These are phyloP conservation scores for Monomorium pharaonis DNA, from an alignment of 1,140 invertebrate genomes.

Conservation along the genomic window DNA sequence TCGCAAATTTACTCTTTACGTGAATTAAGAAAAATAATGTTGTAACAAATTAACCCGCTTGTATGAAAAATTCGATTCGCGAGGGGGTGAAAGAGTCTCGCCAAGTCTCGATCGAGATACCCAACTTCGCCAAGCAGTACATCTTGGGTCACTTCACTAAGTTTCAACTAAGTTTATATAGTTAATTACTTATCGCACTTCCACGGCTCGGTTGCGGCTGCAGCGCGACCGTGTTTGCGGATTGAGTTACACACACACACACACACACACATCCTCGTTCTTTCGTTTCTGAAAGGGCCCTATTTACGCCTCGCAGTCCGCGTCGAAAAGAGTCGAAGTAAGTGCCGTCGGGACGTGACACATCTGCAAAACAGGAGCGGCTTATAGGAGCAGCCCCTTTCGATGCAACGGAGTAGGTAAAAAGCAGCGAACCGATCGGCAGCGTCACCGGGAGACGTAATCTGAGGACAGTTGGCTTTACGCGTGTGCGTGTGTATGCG, in stretches of 20 bases:
- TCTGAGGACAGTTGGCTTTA: background rate
- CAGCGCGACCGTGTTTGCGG: conserved; percentile 37
- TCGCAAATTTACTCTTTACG: background rate
- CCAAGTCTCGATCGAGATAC: background rate
- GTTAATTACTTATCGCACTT: conserved; percentile 46
- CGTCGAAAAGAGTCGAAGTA: conserved; percentile 2
- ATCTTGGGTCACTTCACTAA: background rate
- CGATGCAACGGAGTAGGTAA: conserved; percentile 6
- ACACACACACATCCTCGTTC: conserved; percentile 29
- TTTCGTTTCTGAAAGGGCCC: conserved; percentile 43
- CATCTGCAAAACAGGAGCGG: conserved; percentile 48
- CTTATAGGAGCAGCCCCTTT: background rate
- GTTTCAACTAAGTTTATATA: conserved; percentile 32
- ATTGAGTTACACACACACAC: conserved; percentile 49
- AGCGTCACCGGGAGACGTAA: conserved; percentile 34
- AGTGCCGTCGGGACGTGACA: conserved; percentile 50
- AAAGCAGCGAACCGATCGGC: conserved; percentile 45
- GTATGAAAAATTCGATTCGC: background rate
- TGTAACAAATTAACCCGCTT: too few relatives aligned
- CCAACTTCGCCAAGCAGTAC: background rate
- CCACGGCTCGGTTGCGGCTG: background rate
- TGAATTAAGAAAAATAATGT: background rate
- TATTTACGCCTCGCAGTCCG: conserved; percentile 39
- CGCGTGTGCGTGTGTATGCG: background rate
- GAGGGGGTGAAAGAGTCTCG: background rate